Evolutionary conservation across 2,113 vertebrate species (phyloP).

Genomic region (Microtus oregoni): DNA sequence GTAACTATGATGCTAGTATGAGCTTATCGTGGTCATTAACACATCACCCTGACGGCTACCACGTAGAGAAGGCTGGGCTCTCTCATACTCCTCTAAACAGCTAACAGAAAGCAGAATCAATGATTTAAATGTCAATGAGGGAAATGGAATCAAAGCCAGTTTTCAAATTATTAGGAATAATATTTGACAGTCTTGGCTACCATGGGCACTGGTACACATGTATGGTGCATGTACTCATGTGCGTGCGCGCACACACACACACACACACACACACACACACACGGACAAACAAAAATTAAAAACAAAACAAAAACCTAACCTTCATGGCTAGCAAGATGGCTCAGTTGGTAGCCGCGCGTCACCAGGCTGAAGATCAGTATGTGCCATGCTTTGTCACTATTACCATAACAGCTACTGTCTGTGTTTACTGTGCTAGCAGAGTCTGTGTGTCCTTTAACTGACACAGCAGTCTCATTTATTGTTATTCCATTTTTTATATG

Average conservation of each 20-base stretch:
- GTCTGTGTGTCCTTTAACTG: background rate
- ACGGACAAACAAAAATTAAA: background rate
- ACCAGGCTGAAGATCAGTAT: background rate
- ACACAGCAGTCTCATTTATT: background rate
- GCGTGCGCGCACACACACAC: no score
- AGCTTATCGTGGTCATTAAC: background rate
- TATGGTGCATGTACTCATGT: no score
- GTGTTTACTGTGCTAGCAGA: background rate
- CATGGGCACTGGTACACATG: background rate
- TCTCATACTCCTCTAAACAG: background rate
- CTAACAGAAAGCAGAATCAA: background rate
- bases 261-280: no score
- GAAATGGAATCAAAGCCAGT: background rate
- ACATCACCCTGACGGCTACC: background rate
- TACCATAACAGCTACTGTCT: background rate
- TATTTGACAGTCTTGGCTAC: background rate
- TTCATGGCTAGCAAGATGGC: background rate
- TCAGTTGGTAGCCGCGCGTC: background rate
- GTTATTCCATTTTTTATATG: background rate
- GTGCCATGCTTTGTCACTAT: background rate
- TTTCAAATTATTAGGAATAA: background rate
- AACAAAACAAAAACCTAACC: background rate
- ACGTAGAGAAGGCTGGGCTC: background rate
- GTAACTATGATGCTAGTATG: background rate
- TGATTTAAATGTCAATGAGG: background rate